Base-by-base conservation (phyloP, 2,888 invertebrate species). In the Dermolepida albohirtum region DNA sequence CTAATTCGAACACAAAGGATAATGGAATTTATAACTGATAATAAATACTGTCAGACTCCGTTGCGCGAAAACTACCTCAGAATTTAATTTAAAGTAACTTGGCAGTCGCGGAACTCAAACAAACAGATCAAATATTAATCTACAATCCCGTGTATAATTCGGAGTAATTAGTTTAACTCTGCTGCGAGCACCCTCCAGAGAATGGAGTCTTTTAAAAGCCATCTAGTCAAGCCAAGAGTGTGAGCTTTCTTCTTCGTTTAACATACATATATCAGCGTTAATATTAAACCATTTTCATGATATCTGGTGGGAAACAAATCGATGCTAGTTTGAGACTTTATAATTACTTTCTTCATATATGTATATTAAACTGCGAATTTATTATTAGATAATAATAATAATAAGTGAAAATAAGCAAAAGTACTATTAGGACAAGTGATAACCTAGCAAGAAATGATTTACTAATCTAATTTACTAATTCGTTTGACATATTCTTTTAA, bases 121-220 rank as follows among this genome's bases (percentile, higher is more conserved):
- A 68, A 68, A 65, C 65, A 65, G 68, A 68, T 68, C 68, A 68
- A 68, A 68, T 68, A 68, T 68, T 68, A 68, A 68, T 68, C 65
- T 65, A 68, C 68, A 68, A 68, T 68, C 62, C 65, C 47, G 59
- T 50, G 59, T 65, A 62, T 59, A 59, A 59, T 59, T 65, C 65
- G 65, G 59, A 11, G 68, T 68, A 68, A 68, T 68, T 68, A 64
- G 64, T 64, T 68, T 59, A 68, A 64, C 49, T 64, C 64, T 47
- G 34, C 27, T 41, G 59, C 44, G 44, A 29, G 59, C 47, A 29
- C 44, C 59, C 44, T 44, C 44, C 29, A 27, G 59, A 29, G 44
- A 14, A 59, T 43, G 17, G 59, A 47, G 44, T 44, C 43, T 59
- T 57, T 59, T 44, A 29, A 47, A 27, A 14, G 47, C 44, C 44